phyloP scores from a whole-genome alignment of 2,888 invertebrate genomes.

The Campaea margaritaria region DNA sequence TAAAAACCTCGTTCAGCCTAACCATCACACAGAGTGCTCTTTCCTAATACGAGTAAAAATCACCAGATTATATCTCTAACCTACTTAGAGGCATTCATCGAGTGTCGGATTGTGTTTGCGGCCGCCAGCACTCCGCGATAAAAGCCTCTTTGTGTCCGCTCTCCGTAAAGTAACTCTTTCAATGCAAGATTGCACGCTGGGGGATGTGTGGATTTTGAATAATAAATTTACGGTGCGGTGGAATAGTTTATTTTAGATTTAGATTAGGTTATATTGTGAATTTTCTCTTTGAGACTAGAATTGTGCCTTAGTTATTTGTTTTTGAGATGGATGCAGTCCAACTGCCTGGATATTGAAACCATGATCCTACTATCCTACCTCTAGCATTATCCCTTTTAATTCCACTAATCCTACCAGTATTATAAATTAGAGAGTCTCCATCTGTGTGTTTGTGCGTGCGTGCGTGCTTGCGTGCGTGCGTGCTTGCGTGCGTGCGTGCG shows the following conservation, averaged over 20 bases:
- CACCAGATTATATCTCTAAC: constrained; percentile 61
- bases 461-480: too few relatives aligned
- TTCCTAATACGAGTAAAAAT: constrained; percentile 41
- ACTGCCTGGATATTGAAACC: too few relatives aligned
- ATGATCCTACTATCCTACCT: too few relatives aligned
- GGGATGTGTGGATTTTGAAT: constrained; percentile 39
- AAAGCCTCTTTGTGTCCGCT: constrained; percentile 76
- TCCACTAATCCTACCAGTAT: too few relatives aligned
- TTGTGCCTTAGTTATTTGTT: too few relatives aligned
- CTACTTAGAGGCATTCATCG: constrained; percentile 66
- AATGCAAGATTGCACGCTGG: constrained; percentile 64
- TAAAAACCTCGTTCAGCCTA: neutral
- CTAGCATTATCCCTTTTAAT: too few relatives aligned
- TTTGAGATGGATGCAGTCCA: too few relatives aligned
- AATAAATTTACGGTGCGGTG: constrained; percentile 27
- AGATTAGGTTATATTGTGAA: too few relatives aligned
- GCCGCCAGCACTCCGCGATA: constrained; percentile 64
- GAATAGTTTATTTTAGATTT: constrained; percentile 2
- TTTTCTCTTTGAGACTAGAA: too few relatives aligned
- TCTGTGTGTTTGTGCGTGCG: too few relatives aligned
- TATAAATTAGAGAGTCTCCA: too few relatives aligned
- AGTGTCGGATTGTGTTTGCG: constrained; percentile 68
- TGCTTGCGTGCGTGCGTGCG: too few relatives aligned
- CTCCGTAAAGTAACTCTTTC: constrained; percentile 48
- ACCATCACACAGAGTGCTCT: constrained; percentile 19